Base-by-base conservation (phyloP, 2,888 invertebrate genomes). In the Lycophotia porphyrea region DNA sequence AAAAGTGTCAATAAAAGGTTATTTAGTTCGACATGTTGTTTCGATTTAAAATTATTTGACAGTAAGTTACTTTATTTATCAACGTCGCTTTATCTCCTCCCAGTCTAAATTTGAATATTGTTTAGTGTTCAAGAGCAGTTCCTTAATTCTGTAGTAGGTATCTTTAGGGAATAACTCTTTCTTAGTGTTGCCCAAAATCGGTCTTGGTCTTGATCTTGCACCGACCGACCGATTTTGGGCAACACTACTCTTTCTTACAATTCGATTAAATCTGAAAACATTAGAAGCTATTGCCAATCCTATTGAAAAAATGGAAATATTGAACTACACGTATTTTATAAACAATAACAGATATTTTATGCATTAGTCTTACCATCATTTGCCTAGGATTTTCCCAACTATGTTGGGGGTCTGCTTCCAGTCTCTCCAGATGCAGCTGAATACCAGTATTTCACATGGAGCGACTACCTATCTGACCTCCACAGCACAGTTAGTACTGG, bases 1-100 rank as follows among this genome's bases (percentile, higher is more conserved):
- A 70, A 71, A 55, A 44, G 9, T 31, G 44, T 1, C 66, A 47
- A 75, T 68, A 61, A 47, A 78, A 78, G 72, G 79, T 72, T 61
- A 71, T 52, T 65, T 78, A 1, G 27, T 64, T 68, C 15, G 49
- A 68, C 21, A 36, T 58, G 44, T 65, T 68, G 31, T 60, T 65
- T 80, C 5, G n/a, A 60, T 65, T 74, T 31, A 3, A 39, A 63
- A 31, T 64, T 55, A 65, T 78, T 78, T 65, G 64, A 42, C 76
- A 55, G 21, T 47, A 42, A 44, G 4, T 44, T 31, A 36, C 52
- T 24, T 13, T 21, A 64, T 70, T 58, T 24, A 70, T 27, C 1
- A 13, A 39, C 4, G 64, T 34, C 42, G 39, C 34, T 64, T 39
- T 39, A 44, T 47, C 44, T 15, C 0, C 36, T 39, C 5, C 2